These are phyloP conservation scores for Xiphias gladius DNA, from an alignment of 2,113 vertebrate species.

Conservation along the genomic window DNA sequence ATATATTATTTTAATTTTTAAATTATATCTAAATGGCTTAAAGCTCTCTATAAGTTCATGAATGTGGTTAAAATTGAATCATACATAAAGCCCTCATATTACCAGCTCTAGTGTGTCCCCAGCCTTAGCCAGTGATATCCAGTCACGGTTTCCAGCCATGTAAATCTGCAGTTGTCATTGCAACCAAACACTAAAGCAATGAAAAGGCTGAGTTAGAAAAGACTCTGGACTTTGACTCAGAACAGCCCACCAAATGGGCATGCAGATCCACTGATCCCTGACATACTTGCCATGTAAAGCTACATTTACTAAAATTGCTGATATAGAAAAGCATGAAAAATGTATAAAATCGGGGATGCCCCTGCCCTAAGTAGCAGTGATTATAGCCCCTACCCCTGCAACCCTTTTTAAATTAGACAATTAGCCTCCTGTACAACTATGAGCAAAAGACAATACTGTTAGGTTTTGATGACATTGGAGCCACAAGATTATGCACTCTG, in stretches of 20 bases:
- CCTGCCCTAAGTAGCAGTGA: background rate
- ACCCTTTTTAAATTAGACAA: background rate
- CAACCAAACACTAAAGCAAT: constrained; percentile 22
- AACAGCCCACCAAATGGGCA: no score
- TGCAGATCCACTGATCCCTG: background rate
- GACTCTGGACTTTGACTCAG: no score
- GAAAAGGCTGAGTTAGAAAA: background rate
- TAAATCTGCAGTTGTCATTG: constrained; percentile 29
- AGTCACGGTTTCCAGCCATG: constrained; percentile 23
- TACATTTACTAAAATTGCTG: background rate
- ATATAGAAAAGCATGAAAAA: constrained; percentile 1
- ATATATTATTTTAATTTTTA: background rate
- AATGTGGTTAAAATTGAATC: background rate
- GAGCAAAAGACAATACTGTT: background rate
- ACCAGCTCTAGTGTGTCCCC: constrained; percentile 47
- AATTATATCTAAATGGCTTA: background rate
- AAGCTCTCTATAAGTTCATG: background rate
- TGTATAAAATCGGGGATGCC: no score
- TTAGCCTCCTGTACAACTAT: background rate
- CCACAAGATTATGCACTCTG: background rate
- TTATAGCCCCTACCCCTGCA: background rate
- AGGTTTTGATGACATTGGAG: no score
- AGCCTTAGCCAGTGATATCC: constrained; percentile 52
- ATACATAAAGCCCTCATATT: background rate
- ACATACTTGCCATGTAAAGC: background rate